Evolutionary conservation across 2,113 vertebrate genomes (phyloP).

Genomic region (Pandion haliaetus): DNA sequence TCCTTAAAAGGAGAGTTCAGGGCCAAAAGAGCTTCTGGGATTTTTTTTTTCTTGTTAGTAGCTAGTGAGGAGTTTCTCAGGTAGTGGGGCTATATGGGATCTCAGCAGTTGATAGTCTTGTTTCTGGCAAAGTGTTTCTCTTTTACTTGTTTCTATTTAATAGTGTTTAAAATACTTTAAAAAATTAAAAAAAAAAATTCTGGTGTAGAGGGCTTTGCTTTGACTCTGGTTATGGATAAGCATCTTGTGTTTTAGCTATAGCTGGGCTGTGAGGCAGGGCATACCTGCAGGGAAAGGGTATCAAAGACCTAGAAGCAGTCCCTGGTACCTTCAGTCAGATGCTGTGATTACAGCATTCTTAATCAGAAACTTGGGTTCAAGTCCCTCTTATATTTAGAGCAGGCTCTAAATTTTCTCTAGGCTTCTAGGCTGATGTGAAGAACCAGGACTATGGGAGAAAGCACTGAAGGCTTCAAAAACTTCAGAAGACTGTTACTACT

Average conservation of each 20-base stretch:
- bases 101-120: neutral
- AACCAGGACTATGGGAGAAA: neutral
- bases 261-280: neutral
- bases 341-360: neutral
- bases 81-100: rapidly evolving
- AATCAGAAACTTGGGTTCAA: neutral
- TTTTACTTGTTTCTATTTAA: neutral
- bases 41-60: neutral
- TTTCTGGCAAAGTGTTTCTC: neutral
- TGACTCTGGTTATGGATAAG: neutral
- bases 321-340: neutral
- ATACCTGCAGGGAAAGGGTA: too few species aligned
- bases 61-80: neutral
- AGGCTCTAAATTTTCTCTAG: neutral
- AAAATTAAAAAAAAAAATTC: too few species aligned
- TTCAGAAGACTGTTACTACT: neutral
- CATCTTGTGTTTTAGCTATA: neutral
- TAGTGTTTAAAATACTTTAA: neutral
- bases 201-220: neutral
- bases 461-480: neutral
- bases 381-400: neutral
- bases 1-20: neutral
- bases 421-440: neutral
- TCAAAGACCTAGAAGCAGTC: neutral
- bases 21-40: rapidly evolving